Evolutionary conservation across 2,888 invertebrate species (phyloP), one percentile per base, ranked within the genome.

Genomic region (Cosmopolites sordidus): DNA sequence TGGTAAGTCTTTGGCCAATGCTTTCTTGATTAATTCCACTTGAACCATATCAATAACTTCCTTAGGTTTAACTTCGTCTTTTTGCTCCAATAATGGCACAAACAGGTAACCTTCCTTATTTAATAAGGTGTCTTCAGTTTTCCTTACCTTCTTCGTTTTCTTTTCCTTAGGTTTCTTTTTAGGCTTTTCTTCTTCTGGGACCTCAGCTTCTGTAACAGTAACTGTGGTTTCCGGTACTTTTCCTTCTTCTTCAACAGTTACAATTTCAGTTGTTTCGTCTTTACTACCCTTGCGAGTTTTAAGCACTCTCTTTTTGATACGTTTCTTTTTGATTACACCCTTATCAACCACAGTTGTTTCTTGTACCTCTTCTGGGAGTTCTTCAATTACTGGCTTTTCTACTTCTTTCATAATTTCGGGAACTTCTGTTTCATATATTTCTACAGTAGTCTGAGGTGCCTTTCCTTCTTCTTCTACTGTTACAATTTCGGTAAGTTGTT

Each of bases 211-310:
- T n/a, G 37, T 40, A 8, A 41, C 43, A 40, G 74, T 66, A 44
- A 78, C 74, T 51, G 74, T 73, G 1, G 66, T 69, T 49, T 69
- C 61, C 0, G 73, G 73, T 43, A 58, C 44, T 53, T 77, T 72
- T 38, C 75, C 69, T 48, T 66, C 69, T 54, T 68, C 66, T 63
- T 71, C 66, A 1, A 68, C 57, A 1, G 69, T 70, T 42, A 66
- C 60, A 48, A 70, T 68, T 60, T 68, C 63, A 2, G 64, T 64
- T 17, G 49, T 55, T 58, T 69, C 64, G 38, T 64, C 56, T 58
- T 63, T 66, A 3, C 54, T 64, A 8, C 65, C 68, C 38, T 64
- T 65, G 48, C 56, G 61, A 56, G 63, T 69, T 56, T 65, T 65
- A n/a, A 64, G 63, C 4, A 58, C 53, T n/a, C 61, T 17, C 33